phyloP scores from a whole-genome alignment of 2,888 invertebrate genomes.

The Sarcophaga caerulescens region DNA sequence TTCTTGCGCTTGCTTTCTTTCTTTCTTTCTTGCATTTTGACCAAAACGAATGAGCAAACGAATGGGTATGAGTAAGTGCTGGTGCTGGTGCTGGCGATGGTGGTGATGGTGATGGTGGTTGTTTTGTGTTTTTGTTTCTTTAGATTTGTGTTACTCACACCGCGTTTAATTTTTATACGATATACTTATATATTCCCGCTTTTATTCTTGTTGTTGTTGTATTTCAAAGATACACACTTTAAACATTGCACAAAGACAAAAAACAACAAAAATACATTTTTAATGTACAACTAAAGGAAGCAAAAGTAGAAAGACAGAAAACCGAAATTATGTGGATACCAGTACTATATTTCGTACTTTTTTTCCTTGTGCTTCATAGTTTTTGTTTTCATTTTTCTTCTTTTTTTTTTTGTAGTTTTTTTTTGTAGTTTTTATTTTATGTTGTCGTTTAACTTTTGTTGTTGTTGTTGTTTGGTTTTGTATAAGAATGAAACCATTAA shows the following conservation, averaged over 20 bases:
- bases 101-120: constrained; percentile 4
- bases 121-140: constrained; percentile 23
- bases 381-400: constrained; percentile 5
- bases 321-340: not conserved
- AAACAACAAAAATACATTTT: not conserved
- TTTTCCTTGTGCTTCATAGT: not conserved
- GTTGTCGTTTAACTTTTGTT: constrained; percentile 14
- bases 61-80: constrained; percentile 13
- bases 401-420: constrained; percentile 9
- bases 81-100: not conserved
- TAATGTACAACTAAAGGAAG: not conserved
- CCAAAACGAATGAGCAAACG: constrained; percentile 15
- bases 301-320: too few relatives aligned
- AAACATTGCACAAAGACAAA: not conserved
- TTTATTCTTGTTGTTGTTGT: not conserved
- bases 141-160: not conserved
- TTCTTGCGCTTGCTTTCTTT: too few relatives aligned
- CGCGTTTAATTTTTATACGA: not conserved
- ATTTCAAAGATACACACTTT: not conserved
- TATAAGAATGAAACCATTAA: constrained; percentile 48
- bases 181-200: not conserved
- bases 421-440: constrained; percentile 8
- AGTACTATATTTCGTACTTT: too few relatives aligned
- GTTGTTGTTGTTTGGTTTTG: not conserved
- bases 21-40: constrained; percentile 18